Base-by-base conservation (phyloP, 2,113 vertebrate genomes). In the Ailuropoda melanoleuca region DNA sequence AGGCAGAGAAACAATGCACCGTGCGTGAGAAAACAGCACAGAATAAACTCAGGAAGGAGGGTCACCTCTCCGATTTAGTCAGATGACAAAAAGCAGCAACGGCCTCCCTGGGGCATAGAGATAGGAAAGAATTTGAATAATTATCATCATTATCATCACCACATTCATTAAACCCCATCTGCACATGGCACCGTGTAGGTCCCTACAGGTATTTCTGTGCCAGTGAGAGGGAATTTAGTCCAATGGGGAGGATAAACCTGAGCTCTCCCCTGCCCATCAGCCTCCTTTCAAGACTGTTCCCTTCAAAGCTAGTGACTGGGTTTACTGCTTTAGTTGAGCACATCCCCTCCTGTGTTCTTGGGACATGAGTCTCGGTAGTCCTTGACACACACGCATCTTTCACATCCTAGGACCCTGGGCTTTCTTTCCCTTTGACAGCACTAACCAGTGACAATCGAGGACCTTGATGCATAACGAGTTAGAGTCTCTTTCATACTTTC, bases 111-210 rank as follows among this genome's bases (percentile, higher is more conserved):
- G 83, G 92, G 93, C 64, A 11, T 31, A 43, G 70, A 96, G 75
- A 94, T 75, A 48, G 95, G 89, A 84, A 66, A 75, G 89, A 88
- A 96, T 96, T 95, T 97, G 97, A 98, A 93, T 98, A 93, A 97
- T 98, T 92, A 92, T 97, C 83, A 86, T 97, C 93, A 96, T 97
- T 92, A 96, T 89, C 92, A 85, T 96, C 97, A 97, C 97, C 96
- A 97, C 93, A 66, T 97, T 97, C 97, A 96, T 98, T 97, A 97
- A 77, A 88, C 87, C 83, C 92, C 97, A 93, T 97, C 97, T 98
- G 97, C 46, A 1, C 83, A 58, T 72, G 80, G 89, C 90, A 82
- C 66, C 1, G 4, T 31, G 60, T 39, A 55, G 90, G 92, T 95
- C 96, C 95, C 96, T 19, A 72, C 78, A 93, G 89, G 93, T 82